Base-by-base conservation (phyloP, 1,140 invertebrate species). In the Popillia japonica region DNA sequence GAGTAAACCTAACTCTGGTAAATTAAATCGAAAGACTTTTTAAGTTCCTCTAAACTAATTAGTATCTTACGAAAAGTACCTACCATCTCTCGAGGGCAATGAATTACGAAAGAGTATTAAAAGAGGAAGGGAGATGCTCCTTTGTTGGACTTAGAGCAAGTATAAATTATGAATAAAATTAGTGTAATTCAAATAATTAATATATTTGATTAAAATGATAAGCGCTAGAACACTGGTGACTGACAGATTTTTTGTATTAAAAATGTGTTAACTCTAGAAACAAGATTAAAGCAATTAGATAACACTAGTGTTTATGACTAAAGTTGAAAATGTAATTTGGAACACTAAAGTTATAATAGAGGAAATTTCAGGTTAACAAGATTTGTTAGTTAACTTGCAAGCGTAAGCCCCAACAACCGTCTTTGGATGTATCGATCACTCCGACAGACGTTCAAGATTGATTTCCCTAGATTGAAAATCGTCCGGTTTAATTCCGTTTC, bases 381-480 rank as follows among this genome's bases (percentile, higher is more conserved):
- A 55, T 55, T 55, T 55, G 48, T 55, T 7, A n/a, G 48, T 55
- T 55, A 14, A 55, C 48, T 55, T 48, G 14, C 48, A 55, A 17
- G 48, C 48, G n/a, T 17, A 55, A 55, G 48, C 48, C 48, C 11
- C 17, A n/a, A n/a, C 48, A n/a, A 14, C 48, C 48, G 48, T 55
- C 48, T 55, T 55, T 55, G 17, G 14, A 55, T 17, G n/a, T 68
- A 34, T 68, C 61, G 61, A 34, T 68, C 22, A 14, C 8, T 22
- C 6, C 22, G 20, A 9, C 11, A 27, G 61, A 22, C 20, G 22
- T 68, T 34, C 27, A 68, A 68, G 61, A 23, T 68, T 68, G 27
- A 68, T 68, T 68, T 68, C 61, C 22, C 27, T 68, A 34, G 4
- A 34, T 68, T 27, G 61, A 34, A 68, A 68, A 68, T 68, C 11